Conservation (phyloP, 2,113 vertebrate genomes). For the Tringa solitaria region DNA sequence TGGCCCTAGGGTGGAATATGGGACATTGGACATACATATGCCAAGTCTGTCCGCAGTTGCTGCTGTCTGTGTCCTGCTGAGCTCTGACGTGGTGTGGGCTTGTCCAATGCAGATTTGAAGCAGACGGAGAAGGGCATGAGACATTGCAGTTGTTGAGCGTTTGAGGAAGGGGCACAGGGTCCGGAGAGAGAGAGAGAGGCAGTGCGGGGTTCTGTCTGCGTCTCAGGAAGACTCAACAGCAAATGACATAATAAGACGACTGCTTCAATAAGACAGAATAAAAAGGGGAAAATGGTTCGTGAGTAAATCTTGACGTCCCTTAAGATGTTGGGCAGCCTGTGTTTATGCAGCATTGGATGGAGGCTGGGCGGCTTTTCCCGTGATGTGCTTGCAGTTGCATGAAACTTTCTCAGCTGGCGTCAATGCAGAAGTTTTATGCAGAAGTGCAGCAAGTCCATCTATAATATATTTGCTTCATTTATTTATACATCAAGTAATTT, state of each 20-base stretch:
- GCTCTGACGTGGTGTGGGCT: background rate
- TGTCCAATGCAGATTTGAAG: background rate
- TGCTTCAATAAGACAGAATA: background rate
- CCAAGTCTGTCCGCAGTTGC: background rate
- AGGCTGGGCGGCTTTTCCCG: background rate
- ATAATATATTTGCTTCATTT: background rate
- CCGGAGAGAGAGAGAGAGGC: background rate
- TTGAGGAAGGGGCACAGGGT: background rate
- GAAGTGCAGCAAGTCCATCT: background rate
- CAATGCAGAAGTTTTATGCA: background rate
- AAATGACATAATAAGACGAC: background rate
- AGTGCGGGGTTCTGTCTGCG: background rate
- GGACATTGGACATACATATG: background rate
- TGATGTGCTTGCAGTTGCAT: background rate
- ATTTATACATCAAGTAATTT: background rate
- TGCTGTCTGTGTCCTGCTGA: background rate
- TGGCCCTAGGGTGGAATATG: background rate
- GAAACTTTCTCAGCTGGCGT: background rate
- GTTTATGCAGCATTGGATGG: background rate
- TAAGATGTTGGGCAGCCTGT: background rate
- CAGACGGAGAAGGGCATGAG: background rate
- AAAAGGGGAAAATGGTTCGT: background rate
- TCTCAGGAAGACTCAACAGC: background rate
- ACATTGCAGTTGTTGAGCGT: background rate
- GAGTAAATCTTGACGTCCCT: background rate